Evolutionary conservation across 2,113 vertebrate genomes (phyloP).

Genomic region (Anthoscopus minutus): DNA sequence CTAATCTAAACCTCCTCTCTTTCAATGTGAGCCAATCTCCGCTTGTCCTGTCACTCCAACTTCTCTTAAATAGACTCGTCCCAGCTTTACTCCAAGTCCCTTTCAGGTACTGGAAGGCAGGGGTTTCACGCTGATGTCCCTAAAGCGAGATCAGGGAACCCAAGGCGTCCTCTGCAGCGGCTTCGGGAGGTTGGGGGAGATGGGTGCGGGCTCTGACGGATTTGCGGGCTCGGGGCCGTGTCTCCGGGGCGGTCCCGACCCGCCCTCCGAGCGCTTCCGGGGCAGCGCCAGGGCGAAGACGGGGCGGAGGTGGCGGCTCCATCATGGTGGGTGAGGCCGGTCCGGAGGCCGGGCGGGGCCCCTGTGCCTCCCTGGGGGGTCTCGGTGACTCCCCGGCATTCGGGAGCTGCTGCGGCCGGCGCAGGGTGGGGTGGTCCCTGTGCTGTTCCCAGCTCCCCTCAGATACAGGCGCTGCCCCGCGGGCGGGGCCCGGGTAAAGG

Average conservation of each 20-base stretch:
- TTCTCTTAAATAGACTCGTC: not conserved
- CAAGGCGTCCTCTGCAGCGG: fast-evolving
- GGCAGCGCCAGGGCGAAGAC: not conserved
- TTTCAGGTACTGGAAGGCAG: not conserved
- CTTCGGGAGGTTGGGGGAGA: fast-evolving
- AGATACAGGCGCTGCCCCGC: not conserved
- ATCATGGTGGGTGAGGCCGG: not conserved
- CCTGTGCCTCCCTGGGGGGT: not conserved
- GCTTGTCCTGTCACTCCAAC: not conserved
- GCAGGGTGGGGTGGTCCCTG: not conserved
- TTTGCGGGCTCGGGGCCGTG: not conserved
- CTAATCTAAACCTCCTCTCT: not conserved
- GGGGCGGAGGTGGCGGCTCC: not conserved
- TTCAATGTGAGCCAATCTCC: not conserved
- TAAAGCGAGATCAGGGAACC: too few relatives aligned
- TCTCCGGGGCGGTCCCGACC: not conserved
- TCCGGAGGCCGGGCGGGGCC: not conserved
- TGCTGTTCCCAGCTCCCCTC: not conserved
- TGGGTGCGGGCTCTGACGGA: fast-evolving
- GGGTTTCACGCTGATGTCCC: too few relatives aligned
- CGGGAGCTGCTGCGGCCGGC: not conserved
- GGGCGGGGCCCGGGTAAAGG: not conserved
- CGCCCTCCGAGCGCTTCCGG: not conserved
- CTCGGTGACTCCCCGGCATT: not conserved
- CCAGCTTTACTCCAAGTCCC: not conserved